Conservation (phyloP, 2,113 vertebrate species). For the Silurus meridionalis region DNA sequence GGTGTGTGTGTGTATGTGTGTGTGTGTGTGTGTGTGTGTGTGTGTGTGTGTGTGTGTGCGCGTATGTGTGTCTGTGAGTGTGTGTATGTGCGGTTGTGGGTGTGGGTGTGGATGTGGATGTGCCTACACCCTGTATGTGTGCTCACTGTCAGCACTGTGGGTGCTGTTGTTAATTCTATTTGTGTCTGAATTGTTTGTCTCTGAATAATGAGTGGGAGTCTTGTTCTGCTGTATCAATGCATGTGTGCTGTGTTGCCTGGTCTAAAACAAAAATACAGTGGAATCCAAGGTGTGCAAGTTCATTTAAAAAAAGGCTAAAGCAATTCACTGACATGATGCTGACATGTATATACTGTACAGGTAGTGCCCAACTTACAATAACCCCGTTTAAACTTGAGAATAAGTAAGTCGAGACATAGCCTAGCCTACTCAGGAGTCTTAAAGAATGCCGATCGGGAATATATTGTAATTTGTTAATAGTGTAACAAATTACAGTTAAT, state of each 20-base stretch:
- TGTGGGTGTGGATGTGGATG: constrained; percentile 13
- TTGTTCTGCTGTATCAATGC: constrained; percentile 33
- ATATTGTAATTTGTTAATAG: no score
- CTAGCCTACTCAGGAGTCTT: no score
- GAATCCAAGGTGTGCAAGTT: neutral
- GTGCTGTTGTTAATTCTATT: constrained; percentile 49
- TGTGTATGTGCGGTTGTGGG: constrained; percentile 22
- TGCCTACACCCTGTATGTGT: constrained; percentile 17
- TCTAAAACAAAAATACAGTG: constrained; percentile 14
- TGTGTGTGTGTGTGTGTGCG: constrained; percentile 36
- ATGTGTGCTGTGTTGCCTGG: constrained; percentile 27
- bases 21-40: constrained; percentile 39
- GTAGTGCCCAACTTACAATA: no score
- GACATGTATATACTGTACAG: no score
- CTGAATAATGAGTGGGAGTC: constrained; percentile 49
- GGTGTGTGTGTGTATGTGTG: constrained; percentile 35
- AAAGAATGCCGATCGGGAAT: no score
- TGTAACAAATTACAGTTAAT: no score
- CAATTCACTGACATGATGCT: neutral
- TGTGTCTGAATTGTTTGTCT: constrained; percentile 50
- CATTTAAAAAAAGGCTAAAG: neutral
- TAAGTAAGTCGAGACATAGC: no score
- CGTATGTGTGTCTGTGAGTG: constrained; percentile 28
- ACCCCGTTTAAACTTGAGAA: no score
- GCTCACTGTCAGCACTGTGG: constrained; percentile 37